Percentiles rank a stretch among this genome's conserved stretches.
Conservation (phyloP, 2,888 invertebrate species). For the Tridacna gigas region DNA sequence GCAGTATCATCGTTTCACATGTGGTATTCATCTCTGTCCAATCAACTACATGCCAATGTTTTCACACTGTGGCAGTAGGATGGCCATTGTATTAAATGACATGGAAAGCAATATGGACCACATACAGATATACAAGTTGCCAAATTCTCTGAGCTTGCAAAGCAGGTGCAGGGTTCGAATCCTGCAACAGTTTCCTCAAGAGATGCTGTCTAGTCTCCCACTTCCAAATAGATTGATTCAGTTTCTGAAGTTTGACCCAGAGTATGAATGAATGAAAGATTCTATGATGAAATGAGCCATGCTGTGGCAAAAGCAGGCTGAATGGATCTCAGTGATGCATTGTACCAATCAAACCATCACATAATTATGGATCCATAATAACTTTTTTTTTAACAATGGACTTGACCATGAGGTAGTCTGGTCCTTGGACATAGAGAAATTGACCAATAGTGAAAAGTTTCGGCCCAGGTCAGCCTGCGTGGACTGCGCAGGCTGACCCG, state of each 20-base stretch:
- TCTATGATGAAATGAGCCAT: no score
- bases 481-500: no score
- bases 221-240: constrained; percentile 81
- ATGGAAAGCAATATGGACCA: constrained; percentile 79
- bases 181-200: constrained; percentile 78
- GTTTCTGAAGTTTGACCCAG: constrained; percentile 83
- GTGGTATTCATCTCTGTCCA: constrained; percentile 82
- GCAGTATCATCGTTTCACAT: constrained; percentile 83
- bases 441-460: no score
- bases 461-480: no score
- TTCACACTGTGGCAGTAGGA: constrained; percentile 83
- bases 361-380: no score
- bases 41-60: constrained; percentile 83
- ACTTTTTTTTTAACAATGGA: no score
- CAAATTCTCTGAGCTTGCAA: constrained; percentile 80
- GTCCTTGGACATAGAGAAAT: no score
- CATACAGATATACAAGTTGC: constrained; percentile 83
- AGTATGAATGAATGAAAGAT: constrained; percentile 68
- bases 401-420: no score
- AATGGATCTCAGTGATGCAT: no score
- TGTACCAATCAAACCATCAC: no score
- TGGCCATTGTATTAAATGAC: constrained; percentile 83
- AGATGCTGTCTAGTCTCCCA: constrained; percentile 79
- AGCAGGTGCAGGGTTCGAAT: constrained; percentile 82
- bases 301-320: no score